Conservation (phyloP, 2,797 vertebrate genomes). For the Chelon labrosus region DNA sequence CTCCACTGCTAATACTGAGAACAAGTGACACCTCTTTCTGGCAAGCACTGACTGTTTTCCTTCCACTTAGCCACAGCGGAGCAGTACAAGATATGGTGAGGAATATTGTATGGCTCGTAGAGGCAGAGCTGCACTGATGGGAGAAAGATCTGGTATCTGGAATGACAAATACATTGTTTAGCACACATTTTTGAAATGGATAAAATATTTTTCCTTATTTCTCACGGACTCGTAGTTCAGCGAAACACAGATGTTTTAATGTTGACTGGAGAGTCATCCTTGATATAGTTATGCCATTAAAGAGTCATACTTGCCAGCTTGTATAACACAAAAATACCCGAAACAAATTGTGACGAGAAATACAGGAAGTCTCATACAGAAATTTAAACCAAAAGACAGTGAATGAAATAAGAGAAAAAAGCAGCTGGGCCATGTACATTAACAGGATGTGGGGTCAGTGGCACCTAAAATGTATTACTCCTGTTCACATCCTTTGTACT, state of each 20-base stretch:
- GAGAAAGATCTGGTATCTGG: constrained; percentile 22
- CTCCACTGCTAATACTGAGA: constrained; percentile 82
- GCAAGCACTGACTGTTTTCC: constrained; percentile 73
- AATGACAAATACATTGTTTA: constrained; percentile 25
- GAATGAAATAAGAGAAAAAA: constrained; percentile 21
- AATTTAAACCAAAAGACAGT: constrained; percentile 13
- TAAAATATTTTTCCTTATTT: constrained; percentile 3
- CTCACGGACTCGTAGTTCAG: not conserved
- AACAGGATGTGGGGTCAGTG: constrained; percentile 25
- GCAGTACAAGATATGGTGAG: constrained; percentile 38
- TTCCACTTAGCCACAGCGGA: constrained; percentile 73
- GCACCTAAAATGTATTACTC: constrained; percentile 43
- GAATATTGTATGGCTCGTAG: constrained; percentile 30
- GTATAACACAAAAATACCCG: constrained; percentile 7
- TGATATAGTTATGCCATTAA: not conserved
- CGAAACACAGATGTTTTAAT: constrained; percentile 1
- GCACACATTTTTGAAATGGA: not conserved
- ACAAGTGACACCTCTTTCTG: constrained; percentile 83
- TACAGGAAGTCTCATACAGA: not conserved
- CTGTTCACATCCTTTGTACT: constrained; percentile 41
- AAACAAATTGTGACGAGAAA: constrained; percentile 23
- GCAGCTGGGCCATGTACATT: constrained; percentile 1
- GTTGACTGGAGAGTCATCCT: not conserved
- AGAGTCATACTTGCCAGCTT: not conserved
- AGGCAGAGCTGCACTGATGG: constrained; percentile 17